phyloP scores from a whole-genome alignment of 2,797 vertebrate species.

The Numenius phaeopus region DNA sequence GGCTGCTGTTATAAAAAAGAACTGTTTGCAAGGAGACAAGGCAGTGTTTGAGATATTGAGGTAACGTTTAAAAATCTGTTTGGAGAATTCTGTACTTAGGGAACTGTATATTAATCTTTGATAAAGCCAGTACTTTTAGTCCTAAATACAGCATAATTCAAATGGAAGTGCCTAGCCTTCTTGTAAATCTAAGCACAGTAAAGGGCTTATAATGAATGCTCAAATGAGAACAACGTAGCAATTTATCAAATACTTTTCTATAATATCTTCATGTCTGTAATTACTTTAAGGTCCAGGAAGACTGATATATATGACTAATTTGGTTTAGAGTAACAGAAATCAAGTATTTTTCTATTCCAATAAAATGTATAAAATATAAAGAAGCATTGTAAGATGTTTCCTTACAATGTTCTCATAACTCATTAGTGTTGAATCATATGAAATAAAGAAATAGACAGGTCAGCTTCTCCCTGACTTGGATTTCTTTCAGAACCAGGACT shows the following conservation, averaged over 20 bases:
- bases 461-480: rapidly evolving
- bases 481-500: neutral
- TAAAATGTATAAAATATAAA: neutral
- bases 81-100: neutral
- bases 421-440: neutral
- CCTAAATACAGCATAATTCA: neutral
- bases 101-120: neutral
- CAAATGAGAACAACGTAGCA: neutral
- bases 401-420: neutral
- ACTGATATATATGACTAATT: neutral
- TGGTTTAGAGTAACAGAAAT: neutral
- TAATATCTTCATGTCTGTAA: neutral
- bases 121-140: neutral
- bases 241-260: neutral
- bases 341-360: neutral
- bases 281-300: neutral
- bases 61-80: neutral
- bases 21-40: neutral
- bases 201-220: neutral
- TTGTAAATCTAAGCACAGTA: neutral
- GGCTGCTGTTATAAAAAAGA: neutral
- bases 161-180: neutral
- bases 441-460: neutral
- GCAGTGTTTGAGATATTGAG: neutral
- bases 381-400: neutral